These are phyloP conservation scores for Pachydiplax longipennis DNA, from an alignment of 2,888 invertebrate genomes.

Conservation along the genomic window DNA sequence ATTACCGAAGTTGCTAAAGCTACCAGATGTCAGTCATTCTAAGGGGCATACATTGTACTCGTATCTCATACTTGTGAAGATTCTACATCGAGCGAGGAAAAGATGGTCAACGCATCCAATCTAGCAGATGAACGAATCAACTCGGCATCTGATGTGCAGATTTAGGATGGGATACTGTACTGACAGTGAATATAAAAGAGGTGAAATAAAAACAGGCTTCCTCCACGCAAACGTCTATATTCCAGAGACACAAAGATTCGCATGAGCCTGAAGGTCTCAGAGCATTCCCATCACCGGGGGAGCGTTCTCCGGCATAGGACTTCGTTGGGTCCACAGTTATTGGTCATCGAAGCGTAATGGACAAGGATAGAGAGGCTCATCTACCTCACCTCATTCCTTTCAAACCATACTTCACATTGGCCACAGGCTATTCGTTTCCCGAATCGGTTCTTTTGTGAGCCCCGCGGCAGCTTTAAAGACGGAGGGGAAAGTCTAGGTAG, in stretches of 20 bases:
- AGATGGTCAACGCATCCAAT: too few species aligned
- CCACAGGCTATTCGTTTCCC: background rate
- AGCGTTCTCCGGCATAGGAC: background rate
- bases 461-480: background rate
- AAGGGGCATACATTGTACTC: too few species aligned
- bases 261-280: background rate
- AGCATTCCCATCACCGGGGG: background rate
- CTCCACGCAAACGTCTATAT: background rate
- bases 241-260: background rate
- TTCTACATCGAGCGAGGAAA: too few species aligned
- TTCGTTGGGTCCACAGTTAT: background rate
- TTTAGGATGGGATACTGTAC: too few species aligned
- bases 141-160: too few species aligned
- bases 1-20: too few species aligned
- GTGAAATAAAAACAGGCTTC: background rate
- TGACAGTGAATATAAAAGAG: background rate
- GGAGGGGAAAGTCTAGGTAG: background rate
- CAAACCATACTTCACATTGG: background rate
- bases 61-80: too few species aligned
- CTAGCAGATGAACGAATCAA: too few species aligned
- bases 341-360: slow-evolving; percentile 13
- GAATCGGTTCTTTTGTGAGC: background rate
- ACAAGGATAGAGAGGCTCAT: slow-evolving; percentile 3
- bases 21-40: too few species aligned
- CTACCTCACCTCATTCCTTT: background rate